Evolutionary conservation across 2,888 invertebrate genomes (phyloP).

Genomic region (Pristionchus exspectatus): DNA sequence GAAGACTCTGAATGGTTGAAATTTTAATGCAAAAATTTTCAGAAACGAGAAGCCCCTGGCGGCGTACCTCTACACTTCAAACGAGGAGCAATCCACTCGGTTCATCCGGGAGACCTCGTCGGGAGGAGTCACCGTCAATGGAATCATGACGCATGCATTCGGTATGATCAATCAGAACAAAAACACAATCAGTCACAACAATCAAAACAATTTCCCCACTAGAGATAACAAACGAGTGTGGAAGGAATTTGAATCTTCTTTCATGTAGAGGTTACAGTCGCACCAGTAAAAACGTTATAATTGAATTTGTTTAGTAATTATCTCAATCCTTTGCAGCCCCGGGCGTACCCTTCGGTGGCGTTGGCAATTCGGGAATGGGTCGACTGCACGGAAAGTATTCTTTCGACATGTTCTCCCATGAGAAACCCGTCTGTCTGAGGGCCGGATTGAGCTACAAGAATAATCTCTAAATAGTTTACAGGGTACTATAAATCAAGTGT

Average conservation of each 20-base stretch:
- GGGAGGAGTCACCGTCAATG: slow-evolving; percentile 90
- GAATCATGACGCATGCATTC: slow-evolving; percentile 88
- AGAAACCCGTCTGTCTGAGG: slow-evolving; percentile 85
- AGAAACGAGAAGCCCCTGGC: slow-evolving; percentile 55
- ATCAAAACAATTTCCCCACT: not conserved
- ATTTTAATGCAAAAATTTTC: not conserved
- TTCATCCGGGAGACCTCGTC: slow-evolving; percentile 83
- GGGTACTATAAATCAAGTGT: not conserved
- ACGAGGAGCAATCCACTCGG: slow-evolving; percentile 28
- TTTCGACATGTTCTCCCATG: slow-evolving; percentile 82
- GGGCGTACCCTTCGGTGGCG: slow-evolving; percentile 92
- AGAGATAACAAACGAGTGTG: no score
- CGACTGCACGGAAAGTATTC: slow-evolving; percentile 89
- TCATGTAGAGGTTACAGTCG: no score
- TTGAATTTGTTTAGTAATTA: not conserved
- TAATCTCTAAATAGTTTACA: not conserved
- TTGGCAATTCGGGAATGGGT: slow-evolving; percentile 94
- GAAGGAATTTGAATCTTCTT: no score
- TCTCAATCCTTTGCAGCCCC: not conserved
- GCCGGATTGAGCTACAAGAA: slow-evolving; percentile 21
- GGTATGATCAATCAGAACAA: slow-evolving; percentile 78
- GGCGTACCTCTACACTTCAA: slow-evolving; percentile 41
- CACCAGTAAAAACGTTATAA: no score
- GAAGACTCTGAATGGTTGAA: no score
- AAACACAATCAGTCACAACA: not conserved